Evolutionary conservation across 2,113 vertebrate species (phyloP).

Genomic region (Pomatostomus ruficeps): DNA sequence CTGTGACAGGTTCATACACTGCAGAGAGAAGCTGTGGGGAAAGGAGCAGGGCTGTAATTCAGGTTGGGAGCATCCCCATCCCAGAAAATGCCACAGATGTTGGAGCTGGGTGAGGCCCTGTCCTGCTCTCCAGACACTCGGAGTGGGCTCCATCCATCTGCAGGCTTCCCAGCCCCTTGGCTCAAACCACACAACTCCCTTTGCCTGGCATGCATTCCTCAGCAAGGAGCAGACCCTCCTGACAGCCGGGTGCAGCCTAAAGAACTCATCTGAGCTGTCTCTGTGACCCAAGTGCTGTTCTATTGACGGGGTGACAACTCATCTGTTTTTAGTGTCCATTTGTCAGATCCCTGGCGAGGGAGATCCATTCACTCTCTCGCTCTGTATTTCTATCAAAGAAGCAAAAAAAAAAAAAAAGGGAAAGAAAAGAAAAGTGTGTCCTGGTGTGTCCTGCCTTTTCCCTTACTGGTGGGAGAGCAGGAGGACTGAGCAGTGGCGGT

Average conservation of each 20-base stretch:
- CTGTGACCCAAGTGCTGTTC: background rate
- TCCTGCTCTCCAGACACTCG: background rate
- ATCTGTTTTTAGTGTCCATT: slow-evolving; percentile 35
- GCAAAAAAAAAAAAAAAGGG: background rate
- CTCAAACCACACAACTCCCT: background rate
- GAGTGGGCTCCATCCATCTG: background rate
- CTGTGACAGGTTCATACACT: accelerated
- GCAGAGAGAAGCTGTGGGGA: accelerated
- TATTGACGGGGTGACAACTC: background rate
- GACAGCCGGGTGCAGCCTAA: slow-evolving; percentile 19
- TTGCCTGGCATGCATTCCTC: background rate
- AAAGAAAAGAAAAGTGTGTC: background rate
- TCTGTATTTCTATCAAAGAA: background rate
- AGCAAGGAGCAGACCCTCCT: background rate
- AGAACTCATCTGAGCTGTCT: slow-evolving; percentile 23
- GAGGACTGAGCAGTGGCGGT: background rate
- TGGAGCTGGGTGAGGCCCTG: background rate
- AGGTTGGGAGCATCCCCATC: background rate
- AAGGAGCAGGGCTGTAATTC: background rate
- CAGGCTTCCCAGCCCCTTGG: background rate
- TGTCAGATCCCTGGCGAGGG: slow-evolving; percentile 4
- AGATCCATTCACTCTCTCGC: background rate
- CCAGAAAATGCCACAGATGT: accelerated
- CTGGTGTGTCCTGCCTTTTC: background rate
- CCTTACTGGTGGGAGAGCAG: background rate